Base-by-base conservation (phyloP, 2,797 vertebrate genomes). In the Clamator glandarius region DNA sequence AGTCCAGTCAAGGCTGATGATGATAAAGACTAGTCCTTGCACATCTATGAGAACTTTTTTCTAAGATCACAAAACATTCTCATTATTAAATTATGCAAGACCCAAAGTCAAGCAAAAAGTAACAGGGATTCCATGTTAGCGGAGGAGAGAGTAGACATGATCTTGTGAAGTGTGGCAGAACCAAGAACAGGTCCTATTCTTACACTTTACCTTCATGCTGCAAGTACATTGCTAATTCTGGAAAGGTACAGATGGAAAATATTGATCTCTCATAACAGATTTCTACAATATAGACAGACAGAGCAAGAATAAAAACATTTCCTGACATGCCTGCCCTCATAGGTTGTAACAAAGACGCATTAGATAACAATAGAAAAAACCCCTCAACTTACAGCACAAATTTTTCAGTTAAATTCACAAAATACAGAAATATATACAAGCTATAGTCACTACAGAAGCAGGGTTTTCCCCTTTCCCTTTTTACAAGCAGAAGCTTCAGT, bases 1-100 rank as follows among this genome's bases (percentile, higher is more conserved):
- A 67, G 90, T 82, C 85, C 80, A 94, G 77, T 19, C 84, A 79
- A 90, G 83, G 80, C 87, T 88, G 69, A 6, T 84, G 87, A 58
- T 67, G 76, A 76, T 70, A 84, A 92, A 82, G 77, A 74, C 57
- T 54, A 59, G 35, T 88, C 63, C 68, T 57, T 13, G 44, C 74
- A 58, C 72, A 92, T 84, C 87, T 39, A 36, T 16, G 29, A 80
- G 35, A 94, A 62, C 57, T 58, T 84, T 66, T 61, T 63, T 26
- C 4, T 76, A 67, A 88, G 54, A 51, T 62, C 46, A 54, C 66
- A 81, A 90, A 91, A 66, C 21, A 82, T 42, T 57, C 41, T 29
- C 44, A 84, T 74, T 94, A 79, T 75, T 89, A 64, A 84, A 84
- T 81, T 67, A 87, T 12, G 23, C 28, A 54, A 64, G 52, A 82